Evolutionary conservation across 2,888 invertebrate genomes (phyloP), one percentile per base, ranked within the genome.

Genomic region (Oegoconia quadripuncta): DNA sequence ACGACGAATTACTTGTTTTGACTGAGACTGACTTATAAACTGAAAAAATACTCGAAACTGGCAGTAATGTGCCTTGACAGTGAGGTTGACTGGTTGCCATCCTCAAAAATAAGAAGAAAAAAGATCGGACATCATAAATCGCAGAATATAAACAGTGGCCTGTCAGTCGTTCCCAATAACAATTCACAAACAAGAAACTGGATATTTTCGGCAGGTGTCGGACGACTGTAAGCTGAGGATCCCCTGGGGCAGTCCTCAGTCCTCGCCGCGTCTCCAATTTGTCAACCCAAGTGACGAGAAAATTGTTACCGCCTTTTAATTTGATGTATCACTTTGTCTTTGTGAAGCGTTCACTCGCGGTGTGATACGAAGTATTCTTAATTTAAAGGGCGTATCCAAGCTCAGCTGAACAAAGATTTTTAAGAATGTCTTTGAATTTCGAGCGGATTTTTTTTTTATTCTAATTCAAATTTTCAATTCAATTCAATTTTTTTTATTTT

Each of bases 141-240:
- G 62, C 52, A 37, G 43, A 36, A 34, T 42, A 22, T 52, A 58
- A 60, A 61, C 44, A 47, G 33, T 35, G 41, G 42, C 45, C 60
- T 63, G 59, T 63, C 65, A 64, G 59, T 65, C 63, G 56, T 47
- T 53, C 53, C 54, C 64, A 69, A 72, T 70, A 71, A 68, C 67
- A 65, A 66, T 68, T 67, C 64, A 57, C 70, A 73, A 74, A 78
- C 74, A 75, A 73, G 75, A 73, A 75, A 74, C 64, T 57, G 56
- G 69, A 75, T 75, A 72, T 71, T 64, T 68, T 56, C 66, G 73
- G 68, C 80, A 81, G 82, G 80, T 81, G 82, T 77, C 74, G 65
- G 64, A 62, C 71, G 73, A 75, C 79, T 73, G 72, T 76, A 73
- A 65, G 66, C 70, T 57, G 52, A 46, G 59, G 52, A 57, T 64